A percentile compares a stretch with the other conserved stretches of the same genome.
Conservation (phyloP, 2,888 invertebrate genomes). For the Drosophila histrio region DNA sequence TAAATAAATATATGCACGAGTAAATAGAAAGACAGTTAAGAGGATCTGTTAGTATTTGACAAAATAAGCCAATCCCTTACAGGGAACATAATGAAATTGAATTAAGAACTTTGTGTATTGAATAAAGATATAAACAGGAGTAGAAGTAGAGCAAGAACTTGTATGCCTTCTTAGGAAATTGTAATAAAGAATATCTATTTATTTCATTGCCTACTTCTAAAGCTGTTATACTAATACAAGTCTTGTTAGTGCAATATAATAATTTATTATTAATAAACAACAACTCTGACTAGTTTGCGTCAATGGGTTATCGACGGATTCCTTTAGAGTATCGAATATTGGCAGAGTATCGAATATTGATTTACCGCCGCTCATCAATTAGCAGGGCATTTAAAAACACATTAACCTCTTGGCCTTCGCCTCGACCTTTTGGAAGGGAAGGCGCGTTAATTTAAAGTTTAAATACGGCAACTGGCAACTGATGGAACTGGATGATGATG, state of each 20-base stretch:
- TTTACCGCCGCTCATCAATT: constrained; percentile 54
- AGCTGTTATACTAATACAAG: neutral
- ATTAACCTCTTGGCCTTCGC: constrained; percentile 71
- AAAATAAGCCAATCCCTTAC: neutral
- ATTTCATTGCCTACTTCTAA: neutral
- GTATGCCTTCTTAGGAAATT: neutral
- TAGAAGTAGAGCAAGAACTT: neutral
- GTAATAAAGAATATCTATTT: neutral
- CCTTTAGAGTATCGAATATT: neutral
- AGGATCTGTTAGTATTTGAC: constrained; percentile 20
- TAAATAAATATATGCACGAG: constrained; percentile 20
- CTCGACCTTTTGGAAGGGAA: constrained; percentile 59
- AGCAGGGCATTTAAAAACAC: constrained; percentile 71
- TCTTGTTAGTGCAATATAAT: no score
- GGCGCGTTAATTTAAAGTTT: constrained; percentile 59
- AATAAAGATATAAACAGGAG: neutral
- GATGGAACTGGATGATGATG: constrained; percentile 32
- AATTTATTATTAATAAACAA: neutral
- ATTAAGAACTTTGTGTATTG: neutral
- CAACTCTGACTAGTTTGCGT: neutral
- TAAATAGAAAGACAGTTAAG: constrained; percentile 12
- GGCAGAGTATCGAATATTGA: neutral
- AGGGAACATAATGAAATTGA: neutral
- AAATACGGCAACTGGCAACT: constrained; percentile 43
- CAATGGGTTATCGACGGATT: constrained; percentile 4